Evolutionary conservation across 2,113 vertebrate species (phyloP), one percentile per base, ranked within the genome.

Genomic region (Halichoeres trimaculatus): DNA sequence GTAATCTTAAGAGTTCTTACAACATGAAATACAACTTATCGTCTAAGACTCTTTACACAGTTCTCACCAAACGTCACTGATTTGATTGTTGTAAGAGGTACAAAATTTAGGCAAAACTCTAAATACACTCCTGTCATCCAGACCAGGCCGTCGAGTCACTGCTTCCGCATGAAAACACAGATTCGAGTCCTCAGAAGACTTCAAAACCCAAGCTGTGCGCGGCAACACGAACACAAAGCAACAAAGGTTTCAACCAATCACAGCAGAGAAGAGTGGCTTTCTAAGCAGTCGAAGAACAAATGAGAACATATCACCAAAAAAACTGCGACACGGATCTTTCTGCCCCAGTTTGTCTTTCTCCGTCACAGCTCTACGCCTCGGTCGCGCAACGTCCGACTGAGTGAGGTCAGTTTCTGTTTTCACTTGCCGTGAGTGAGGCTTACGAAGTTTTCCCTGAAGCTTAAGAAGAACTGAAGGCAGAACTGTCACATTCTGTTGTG

Each of bases 381-480:
- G 47, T 55, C 16, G 22, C 26, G 41, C 0, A 0, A 38, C 12
- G 41, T 60, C 55, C 58, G 13, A 45, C 41, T 22, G 34, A 63
- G 47, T 53, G 14, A 55, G 41, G 35, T 17, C 45, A 47, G 36
- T 68, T 54, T 56, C 30, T 57, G 11, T 24, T 14, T 62, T 70
- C 20, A 20, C 41, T 22, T 50, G 48, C 16, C 20, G 30, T 24
- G 48, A 54, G 60, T 64, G 74, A 86, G 83, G 80, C 83, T 65
- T 61, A 47, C 76, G 40, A 51, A 78, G 80, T 75, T 84, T 80
- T 88, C 83, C 83, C 86, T 85, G 83, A 85, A 85, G 66, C 63
- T 19, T 70, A 55, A 66, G 43, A 78, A 79, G 24, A 78, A 78
- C 77, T 48, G 35, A 81, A 81, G 73, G 78, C 85, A 74, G 74